Evolutionary conservation across 2,797 vertebrate genomes (phyloP).

Genomic region (Pseudochirops cupreus): DNA sequence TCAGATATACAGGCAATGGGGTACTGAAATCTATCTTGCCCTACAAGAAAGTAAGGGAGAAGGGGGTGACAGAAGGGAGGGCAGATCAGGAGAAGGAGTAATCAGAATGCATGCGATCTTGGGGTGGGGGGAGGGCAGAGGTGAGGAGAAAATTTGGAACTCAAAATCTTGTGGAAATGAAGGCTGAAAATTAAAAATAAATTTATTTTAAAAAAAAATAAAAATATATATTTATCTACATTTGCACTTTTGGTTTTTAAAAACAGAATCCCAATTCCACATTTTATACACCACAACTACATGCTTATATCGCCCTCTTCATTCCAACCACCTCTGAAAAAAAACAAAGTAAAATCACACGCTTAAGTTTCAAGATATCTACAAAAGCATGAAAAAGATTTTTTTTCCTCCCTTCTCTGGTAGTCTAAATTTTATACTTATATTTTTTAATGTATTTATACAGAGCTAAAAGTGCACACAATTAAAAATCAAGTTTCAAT

Average conservation of each 20-base stretch:
- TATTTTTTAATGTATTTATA: neutral
- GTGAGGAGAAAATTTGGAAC: too few species aligned
- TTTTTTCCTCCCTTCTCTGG: neutral
- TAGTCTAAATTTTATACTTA: neutral
- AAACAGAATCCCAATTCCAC: constrained; percentile 42
- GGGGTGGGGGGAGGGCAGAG: too few species aligned
- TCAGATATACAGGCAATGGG: too few species aligned
- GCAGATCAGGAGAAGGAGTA: too few species aligned
- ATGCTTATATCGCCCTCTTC: constrained; percentile 11
- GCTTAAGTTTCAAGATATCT: neutral
- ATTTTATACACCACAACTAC: constrained; percentile 25
- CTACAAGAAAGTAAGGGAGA: too few species aligned
- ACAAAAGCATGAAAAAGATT: neutral
- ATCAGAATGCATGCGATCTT: too few species aligned
- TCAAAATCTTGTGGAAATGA: too few species aligned
- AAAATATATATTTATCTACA: constrained; percentile 9
- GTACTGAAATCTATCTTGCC: too few species aligned
- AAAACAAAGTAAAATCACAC: constrained; percentile 28
- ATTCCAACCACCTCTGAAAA: constrained; percentile 46
- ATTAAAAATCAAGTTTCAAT: constrained; percentile 51
- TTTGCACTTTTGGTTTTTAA: constrained; percentile 25
- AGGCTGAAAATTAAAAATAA: too few species aligned
- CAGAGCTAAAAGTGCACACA: neutral
- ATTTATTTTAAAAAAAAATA: too few species aligned
- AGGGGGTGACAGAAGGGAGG: too few species aligned